These are phyloP conservation scores for Adoxophyes honmai DNA, from an alignment of 1,140 invertebrate species.

Conservation along the genomic window DNA sequence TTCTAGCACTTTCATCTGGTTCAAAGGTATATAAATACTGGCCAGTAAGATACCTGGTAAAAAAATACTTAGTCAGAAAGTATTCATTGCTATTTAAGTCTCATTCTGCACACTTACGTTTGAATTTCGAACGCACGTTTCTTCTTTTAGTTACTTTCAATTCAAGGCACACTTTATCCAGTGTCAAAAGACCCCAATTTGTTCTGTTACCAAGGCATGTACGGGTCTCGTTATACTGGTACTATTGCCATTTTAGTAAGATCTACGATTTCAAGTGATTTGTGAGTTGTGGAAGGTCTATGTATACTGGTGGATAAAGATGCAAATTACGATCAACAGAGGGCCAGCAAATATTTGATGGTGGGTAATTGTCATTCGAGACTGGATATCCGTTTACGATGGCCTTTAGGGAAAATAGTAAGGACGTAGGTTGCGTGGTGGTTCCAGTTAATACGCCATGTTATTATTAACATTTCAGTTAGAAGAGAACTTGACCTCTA, in stretches of 20 bases:
- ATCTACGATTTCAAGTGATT: not conserved
- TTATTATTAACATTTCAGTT: too few species aligned
- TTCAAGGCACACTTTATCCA: not conserved
- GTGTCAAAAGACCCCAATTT: not conserved
- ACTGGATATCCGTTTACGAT: slow-evolving; percentile 49
- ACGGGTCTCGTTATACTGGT: not conserved
- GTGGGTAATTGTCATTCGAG: slow-evolving; percentile 67
- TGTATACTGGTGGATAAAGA: slow-evolving; percentile 39
- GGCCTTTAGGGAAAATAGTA: slow-evolving; percentile 28
- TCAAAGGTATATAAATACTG: not conserved
- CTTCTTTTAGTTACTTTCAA: too few species aligned
- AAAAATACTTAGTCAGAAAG: not conserved
- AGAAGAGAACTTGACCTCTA: too few species aligned
- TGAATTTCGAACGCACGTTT: too few species aligned
- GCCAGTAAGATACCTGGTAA: not conserved
- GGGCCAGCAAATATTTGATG: slow-evolving; percentile 69
- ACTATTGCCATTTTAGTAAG: not conserved
- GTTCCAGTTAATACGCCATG: too few species aligned
- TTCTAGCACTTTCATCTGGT: not conserved
- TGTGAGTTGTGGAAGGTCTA: slow-evolving; percentile 8
- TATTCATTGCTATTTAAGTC: too few species aligned
- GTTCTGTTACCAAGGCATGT: not conserved
- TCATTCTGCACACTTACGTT: too few species aligned
- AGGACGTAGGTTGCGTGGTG: too few species aligned
- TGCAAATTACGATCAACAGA: slow-evolving; percentile 64